Evolutionary conservation across 1,140 invertebrate genomes (phyloP).

Genomic region (Prorops nasuta): DNA sequence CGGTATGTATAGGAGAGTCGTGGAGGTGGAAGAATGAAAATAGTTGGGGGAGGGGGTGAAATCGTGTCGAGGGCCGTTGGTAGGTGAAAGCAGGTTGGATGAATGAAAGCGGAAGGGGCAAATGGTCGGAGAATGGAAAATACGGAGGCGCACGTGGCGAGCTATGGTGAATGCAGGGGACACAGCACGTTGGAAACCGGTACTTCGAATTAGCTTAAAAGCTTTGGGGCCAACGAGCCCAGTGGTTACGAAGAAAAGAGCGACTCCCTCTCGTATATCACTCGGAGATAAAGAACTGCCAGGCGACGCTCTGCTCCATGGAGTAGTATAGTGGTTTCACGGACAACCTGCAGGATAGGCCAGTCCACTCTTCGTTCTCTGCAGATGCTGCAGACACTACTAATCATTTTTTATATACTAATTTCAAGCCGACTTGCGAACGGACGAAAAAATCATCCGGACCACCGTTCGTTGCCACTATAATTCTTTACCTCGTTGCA

Average conservation of each 20-base stretch:
- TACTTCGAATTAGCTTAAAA: slow-evolving; percentile 30
- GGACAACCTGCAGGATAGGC: slow-evolving; percentile 15
- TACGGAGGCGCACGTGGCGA: too few relatives aligned
- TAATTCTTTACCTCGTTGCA: too few relatives aligned
- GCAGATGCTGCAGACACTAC: too few relatives aligned
- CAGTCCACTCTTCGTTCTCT: too few relatives aligned
- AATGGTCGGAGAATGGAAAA: background rate
- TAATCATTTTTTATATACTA: too few relatives aligned
- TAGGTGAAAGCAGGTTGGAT: background rate
- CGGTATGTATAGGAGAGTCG: too few relatives aligned
- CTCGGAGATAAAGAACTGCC: slow-evolving; percentile 30
- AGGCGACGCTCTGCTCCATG: slow-evolving; percentile 19
- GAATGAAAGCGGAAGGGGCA: slow-evolving; percentile 2
- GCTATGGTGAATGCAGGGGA: background rate
- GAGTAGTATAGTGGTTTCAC: slow-evolving; percentile 33
- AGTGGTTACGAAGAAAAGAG: slow-evolving; percentile 11
- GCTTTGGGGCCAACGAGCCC: slow-evolving; percentile 15
- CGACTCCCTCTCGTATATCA: slow-evolving; percentile 27
- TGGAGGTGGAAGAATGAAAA: too few relatives aligned
- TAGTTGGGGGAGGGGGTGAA: too few relatives aligned
- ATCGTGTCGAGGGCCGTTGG: background rate
- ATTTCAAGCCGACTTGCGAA: too few relatives aligned
- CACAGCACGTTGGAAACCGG: slow-evolving; percentile 1
- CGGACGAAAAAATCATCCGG: too few relatives aligned
- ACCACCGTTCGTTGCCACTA: too few relatives aligned